phyloP scores from a whole-genome alignment of 2,113 vertebrate species.

The Ophthalmolycus amberensis region DNA sequence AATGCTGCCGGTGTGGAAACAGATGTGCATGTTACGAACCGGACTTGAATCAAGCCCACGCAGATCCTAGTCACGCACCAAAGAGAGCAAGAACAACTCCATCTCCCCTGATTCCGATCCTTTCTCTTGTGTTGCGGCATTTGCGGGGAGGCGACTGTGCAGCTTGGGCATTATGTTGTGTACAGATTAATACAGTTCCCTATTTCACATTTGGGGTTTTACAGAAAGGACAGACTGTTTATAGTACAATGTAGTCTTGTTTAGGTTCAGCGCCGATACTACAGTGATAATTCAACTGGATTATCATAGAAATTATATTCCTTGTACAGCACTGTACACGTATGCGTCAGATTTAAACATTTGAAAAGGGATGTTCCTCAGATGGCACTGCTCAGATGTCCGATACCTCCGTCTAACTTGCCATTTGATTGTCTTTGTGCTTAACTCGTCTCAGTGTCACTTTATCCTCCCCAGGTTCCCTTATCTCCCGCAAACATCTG shows the following conservation, averaged over 20 bases:
- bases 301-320: constrained; percentile 44
- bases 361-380: constrained; percentile 45
- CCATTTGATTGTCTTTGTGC: constrained; percentile 72
- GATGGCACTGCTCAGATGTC: constrained; percentile 41
- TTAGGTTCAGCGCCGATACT: constrained; percentile 48
- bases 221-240: constrained; percentile 65
- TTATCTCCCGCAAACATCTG: constrained; percentile 9
- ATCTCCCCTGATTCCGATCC: constrained; percentile 34
- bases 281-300: constrained; percentile 30
- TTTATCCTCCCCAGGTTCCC: constrained; percentile 52
- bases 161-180: constrained; percentile 58
- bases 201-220: constrained; percentile 47
- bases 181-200: constrained; percentile 47
- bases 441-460: constrained; percentile 57
- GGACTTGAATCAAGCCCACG: constrained; percentile 56
- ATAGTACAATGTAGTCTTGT: constrained; percentile 60
- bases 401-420: constrained; percentile 53
- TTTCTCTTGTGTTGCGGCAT: constrained; percentile 48
- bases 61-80: constrained; percentile 69
- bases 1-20: constrained; percentile 51
- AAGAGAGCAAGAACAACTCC: constrained; percentile 70
- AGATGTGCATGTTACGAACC: constrained; percentile 54
- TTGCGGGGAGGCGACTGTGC: constrained; percentile 52
- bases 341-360: constrained; percentile 48
- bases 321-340: constrained; percentile 41